Conservation (phyloP, 2,888 invertebrate species). For the Caenorhabditis auriculariae region DNA sequence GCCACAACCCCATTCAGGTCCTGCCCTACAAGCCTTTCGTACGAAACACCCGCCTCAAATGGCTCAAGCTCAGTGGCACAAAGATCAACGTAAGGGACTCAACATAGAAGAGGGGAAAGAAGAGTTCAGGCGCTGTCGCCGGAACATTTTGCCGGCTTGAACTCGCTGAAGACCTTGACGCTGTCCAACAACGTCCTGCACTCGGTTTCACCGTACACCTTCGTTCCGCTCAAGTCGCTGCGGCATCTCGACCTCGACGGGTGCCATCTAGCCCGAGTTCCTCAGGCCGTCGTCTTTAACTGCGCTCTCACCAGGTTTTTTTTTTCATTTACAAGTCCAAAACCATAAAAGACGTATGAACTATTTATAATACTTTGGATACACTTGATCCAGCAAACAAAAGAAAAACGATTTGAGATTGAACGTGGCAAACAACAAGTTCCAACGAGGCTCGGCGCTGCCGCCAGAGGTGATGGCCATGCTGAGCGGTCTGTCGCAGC, state of each 20-base stretch:
- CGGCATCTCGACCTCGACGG: slow-evolving; percentile 43
- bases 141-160: slow-evolving; percentile 45
- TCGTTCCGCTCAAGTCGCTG: slow-evolving; percentile 49
- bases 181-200: slow-evolving; percentile 40
- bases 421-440: slow-evolving; percentile 37
- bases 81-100: slow-evolving; percentile 29
- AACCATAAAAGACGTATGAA: background rate
- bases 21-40: slow-evolving; percentile 49
- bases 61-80: slow-evolving; percentile 45
- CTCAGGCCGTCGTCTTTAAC: slow-evolving; percentile 48
- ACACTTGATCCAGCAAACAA: too few relatives aligned
- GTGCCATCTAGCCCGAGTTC: slow-evolving; percentile 51
- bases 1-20: slow-evolving; percentile 38
- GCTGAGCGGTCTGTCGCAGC: slow-evolving; percentile 35
- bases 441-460: slow-evolving; percentile 32
- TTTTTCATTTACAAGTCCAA: background rate
- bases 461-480: slow-evolving; percentile 40
- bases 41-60: slow-evolving; percentile 40
- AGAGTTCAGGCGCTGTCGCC: slow-evolving; percentile 29
- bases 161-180: slow-evolving; percentile 39
- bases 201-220: slow-evolving; percentile 45
- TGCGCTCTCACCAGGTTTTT: slow-evolving; percentile 47
- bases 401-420: slow-evolving; percentile 10
- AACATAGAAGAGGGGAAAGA: background rate
- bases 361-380: too few relatives aligned